Conservation (phyloP, 2,797 vertebrate genomes). For the Anabacerthia variegaticeps region DNA sequence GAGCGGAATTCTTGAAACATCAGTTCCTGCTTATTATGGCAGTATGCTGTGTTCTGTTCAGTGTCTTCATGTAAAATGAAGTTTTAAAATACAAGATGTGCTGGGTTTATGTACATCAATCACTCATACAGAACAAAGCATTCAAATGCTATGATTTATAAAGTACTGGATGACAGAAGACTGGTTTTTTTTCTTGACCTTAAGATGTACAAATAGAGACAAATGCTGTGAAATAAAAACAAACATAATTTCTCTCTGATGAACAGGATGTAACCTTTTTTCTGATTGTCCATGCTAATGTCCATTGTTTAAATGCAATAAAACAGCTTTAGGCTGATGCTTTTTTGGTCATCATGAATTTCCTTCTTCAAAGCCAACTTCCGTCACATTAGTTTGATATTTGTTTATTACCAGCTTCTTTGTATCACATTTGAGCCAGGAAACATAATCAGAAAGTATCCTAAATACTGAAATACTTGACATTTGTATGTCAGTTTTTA, state of each 20-base stretch:
- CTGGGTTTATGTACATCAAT: neutral
- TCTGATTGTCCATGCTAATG: neutral
- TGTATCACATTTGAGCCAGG: neutral
- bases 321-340: neutral
- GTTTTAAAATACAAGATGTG: neutral
- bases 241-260: neutral
- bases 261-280: neutral
- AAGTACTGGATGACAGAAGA: neutral
- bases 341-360: neutral
- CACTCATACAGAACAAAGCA: neutral
- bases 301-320: neutral
- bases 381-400: neutral
- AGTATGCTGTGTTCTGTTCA: neutral
- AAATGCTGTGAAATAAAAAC: constrained; percentile 10
- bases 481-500: neutral
- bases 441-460: neutral
- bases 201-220: neutral
- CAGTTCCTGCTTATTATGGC: neutral
- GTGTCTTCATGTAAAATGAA: neutral
- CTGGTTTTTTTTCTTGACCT: neutral
- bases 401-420: neutral
- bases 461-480: neutral
- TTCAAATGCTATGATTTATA: constrained; percentile 14
- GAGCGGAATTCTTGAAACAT: neutral
- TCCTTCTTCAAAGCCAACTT: neutral